Evolutionary conservation across 2,113 vertebrate species (phyloP).

Genomic region (Conger conger): DNA sequence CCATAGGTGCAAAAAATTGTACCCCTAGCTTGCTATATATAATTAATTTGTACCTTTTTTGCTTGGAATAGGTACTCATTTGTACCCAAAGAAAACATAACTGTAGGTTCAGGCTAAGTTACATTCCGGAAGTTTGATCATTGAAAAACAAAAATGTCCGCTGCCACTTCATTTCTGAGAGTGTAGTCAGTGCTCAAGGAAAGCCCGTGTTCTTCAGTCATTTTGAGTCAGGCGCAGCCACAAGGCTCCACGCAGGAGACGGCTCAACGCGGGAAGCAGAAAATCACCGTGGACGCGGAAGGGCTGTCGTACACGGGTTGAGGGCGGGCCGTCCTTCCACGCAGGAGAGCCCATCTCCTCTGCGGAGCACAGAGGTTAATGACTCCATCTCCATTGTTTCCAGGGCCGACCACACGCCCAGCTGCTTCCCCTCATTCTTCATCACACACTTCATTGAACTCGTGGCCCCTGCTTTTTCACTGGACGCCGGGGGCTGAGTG

Average conservation of each 20-base stretch:
- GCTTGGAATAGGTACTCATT: too few relatives aligned
- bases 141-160: too few relatives aligned
- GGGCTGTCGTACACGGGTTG: background rate
- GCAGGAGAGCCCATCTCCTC: background rate
- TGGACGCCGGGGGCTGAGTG: background rate
- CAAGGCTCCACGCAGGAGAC: background rate
- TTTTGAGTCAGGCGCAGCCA: background rate
- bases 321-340: background rate
- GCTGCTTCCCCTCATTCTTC: constrained; percentile 13
- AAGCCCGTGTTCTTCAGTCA: background rate
- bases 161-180: too few relatives aligned
- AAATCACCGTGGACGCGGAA: background rate
- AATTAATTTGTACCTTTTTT: too few relatives aligned
- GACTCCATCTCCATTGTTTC: background rate
- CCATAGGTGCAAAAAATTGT: too few relatives aligned
- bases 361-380: background rate
- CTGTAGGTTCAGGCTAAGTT: too few relatives aligned
- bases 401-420: background rate
- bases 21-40: too few relatives aligned
- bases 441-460: constrained; percentile 1
- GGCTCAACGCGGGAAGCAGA: background rate
- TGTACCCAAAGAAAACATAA: too few relatives aligned
- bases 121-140: too few relatives aligned
- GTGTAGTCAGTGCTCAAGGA: background rate
- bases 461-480: constrained; percentile 5